Evolutionary conservation across 2,888 invertebrate genomes (phyloP).

Genomic region (Drosophila nigricruria): DNA sequence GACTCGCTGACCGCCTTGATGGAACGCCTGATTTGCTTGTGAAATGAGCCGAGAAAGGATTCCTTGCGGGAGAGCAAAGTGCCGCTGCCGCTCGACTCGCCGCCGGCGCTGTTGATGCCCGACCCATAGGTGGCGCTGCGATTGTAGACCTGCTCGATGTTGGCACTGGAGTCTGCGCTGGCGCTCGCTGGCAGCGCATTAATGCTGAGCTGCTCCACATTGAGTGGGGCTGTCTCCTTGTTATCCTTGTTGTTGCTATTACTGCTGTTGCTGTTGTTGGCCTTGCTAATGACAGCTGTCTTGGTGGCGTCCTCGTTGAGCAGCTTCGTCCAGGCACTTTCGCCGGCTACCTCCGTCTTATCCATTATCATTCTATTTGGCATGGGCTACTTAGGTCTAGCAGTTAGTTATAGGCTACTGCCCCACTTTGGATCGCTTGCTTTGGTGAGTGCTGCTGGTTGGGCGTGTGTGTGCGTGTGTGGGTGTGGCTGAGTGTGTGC

Average conservation of each 20-base stretch:
- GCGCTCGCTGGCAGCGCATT: slow-evolving; percentile 10
- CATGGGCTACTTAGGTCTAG: slow-evolving; percentile 48
- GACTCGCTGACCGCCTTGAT: slow-evolving; percentile 85
- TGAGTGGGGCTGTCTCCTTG: slow-evolving; percentile 75
- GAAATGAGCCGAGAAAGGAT: slow-evolving; percentile 84
- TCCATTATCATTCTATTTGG: slow-evolving; percentile 84
- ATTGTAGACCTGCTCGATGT: slow-evolving; percentile 61
- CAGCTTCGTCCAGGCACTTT: slow-evolving; percentile 85
- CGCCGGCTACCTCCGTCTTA: slow-evolving; percentile 78
- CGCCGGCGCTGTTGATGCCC: slow-evolving; percentile 65
- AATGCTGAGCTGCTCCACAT: slow-evolving; percentile 61
- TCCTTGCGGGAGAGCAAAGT: slow-evolving; percentile 81
- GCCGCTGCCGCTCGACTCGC: slow-evolving; percentile 71
- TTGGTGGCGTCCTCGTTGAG: slow-evolving; percentile 80
- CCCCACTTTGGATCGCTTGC: slow-evolving; percentile 23
- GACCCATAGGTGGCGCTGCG: slow-evolving; percentile 71
- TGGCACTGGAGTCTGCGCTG: slow-evolving; percentile 13
- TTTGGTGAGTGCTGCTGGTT: slow-evolving; percentile 36
- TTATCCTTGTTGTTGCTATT: slow-evolving; percentile 28
- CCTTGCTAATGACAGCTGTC: slow-evolving; percentile 78
- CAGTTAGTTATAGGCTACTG: not conserved
- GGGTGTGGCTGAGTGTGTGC: not conserved
- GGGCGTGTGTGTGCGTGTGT: slow-evolving; percentile 4
- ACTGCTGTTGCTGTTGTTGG: slow-evolving; percentile 37
- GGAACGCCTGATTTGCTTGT: slow-evolving; percentile 84